phyloP scores from a whole-genome alignment of 2,113 vertebrate species.

The Osmerus eperlanus region DNA sequence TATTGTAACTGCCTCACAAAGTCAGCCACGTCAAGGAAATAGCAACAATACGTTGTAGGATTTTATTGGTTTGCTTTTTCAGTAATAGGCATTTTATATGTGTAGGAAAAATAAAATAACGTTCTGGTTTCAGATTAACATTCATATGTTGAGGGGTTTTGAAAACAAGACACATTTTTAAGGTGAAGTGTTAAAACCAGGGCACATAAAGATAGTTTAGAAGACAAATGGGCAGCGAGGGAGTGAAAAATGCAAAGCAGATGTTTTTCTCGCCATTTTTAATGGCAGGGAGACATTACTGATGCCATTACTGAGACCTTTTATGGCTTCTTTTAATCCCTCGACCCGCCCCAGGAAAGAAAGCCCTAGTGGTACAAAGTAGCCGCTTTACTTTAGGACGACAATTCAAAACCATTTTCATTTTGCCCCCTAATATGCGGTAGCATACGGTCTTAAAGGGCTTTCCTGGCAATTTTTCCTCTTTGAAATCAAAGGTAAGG shows the following conservation, averaged over 20 bases:
- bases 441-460: conserved; percentile 77
- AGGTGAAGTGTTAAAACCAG: conserved; percentile 54
- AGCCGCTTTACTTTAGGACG: conserved; percentile 87
- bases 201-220: conserved; percentile 57
- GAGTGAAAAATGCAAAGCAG: conserved; percentile 77
- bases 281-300: conserved; percentile 83
- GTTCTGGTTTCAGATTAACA: conserved; percentile 23
- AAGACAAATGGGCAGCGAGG: conserved; percentile 70
- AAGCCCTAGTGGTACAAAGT: conserved; percentile 90
- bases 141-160: conserved; percentile 40
- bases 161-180: conserved; percentile 42
- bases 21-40: neutral
- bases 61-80: conserved; percentile 18
- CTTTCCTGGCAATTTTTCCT: conserved; percentile 73
- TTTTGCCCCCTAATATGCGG: conserved; percentile 89
- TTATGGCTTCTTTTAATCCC: conserved; percentile 93
- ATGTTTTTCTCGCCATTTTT: conserved; percentile 74
- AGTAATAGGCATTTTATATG: neutral
- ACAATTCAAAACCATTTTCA: conserved; percentile 93
- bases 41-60: conserved; percentile 9
- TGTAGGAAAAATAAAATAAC: neutral
- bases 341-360: conserved; percentile 76
- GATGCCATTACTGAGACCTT: conserved; percentile 95
- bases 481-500: conserved; percentile 78
- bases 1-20: conserved; percentile 2